These are phyloP conservation scores for Rhinogobio ventralis DNA, from an alignment of 2,797 vertebrate species.

Conservation along the genomic window DNA sequence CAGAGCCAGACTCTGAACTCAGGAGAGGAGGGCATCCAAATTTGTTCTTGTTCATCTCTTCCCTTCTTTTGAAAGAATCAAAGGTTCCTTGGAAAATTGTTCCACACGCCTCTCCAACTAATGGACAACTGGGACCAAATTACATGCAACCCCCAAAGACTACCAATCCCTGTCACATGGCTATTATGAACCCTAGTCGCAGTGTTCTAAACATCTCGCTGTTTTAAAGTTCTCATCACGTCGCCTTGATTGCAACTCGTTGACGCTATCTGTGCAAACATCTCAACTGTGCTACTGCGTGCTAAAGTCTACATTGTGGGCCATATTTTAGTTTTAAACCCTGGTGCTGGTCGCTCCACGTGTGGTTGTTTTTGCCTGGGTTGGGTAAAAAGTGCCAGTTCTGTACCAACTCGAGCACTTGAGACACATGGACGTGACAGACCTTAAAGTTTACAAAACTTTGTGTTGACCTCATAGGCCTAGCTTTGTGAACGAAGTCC, in stretches of 20 bases:
- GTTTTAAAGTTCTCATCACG: constrained; percentile 51
- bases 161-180: constrained; percentile 32
- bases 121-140: constrained; percentile 51
- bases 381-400: constrained; percentile 49
- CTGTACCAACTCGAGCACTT: constrained; percentile 31
- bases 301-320: constrained; percentile 58
- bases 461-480: constrained; percentile 62
- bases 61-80: constrained; percentile 1
- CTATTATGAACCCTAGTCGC: constrained; percentile 32
- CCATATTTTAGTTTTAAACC: constrained; percentile 57
- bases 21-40: constrained; percentile 20
- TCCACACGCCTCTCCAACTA: constrained; percentile 24
- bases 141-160: constrained; percentile 45
- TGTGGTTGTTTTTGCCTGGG: constrained; percentile 58
- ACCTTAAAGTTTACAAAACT: constrained; percentile 75
- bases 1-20: constrained; percentile 32
- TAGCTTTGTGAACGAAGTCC: constrained; percentile 58
- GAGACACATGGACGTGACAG: constrained; percentile 54
- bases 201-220: constrained; percentile 35
- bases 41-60: background rate
- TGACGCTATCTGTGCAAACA: background rate
- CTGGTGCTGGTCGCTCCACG: constrained; percentile 76
- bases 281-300: constrained; percentile 42
- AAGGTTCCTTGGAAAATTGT: constrained; percentile 24
- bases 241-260: constrained; percentile 31